Evolutionary conservation across 2,797 vertebrate species (phyloP).

Genomic region (Acomys russatus): DNA sequence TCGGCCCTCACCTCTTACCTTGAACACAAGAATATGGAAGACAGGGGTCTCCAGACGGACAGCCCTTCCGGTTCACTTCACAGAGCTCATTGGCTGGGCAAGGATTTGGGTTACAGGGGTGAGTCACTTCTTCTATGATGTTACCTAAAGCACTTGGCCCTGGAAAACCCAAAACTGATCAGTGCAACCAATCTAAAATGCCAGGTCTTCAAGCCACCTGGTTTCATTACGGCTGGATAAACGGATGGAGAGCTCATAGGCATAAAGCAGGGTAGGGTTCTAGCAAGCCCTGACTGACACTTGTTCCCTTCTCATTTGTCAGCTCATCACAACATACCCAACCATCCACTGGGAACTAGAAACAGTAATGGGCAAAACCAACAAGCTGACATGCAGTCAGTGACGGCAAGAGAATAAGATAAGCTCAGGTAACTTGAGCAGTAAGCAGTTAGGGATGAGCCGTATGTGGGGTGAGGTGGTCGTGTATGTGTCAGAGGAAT

Average conservation of each 20-base stretch:
- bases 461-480: background rate
- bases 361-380: conserved; percentile 25
- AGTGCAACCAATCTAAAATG: conserved; percentile 49
- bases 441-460: background rate
- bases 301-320: conserved; percentile 31
- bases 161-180: conserved; percentile 83
- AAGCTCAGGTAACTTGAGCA: conserved; percentile 26
- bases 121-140: conserved; percentile 95
- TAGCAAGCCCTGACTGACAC: background rate
- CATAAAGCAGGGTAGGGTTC: background rate
- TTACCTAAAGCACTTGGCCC: conserved; percentile 94
- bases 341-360: conserved; percentile 15
- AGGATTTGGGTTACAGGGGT: conserved; percentile 98
- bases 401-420: conserved; percentile 13
- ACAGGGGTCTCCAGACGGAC: conserved; percentile 93
- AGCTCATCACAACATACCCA: conserved; percentile 46
- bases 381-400: conserved; percentile 23
- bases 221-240: conserved; percentile 52
- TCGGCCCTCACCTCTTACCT: conserved; percentile 88
- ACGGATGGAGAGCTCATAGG: background rate
- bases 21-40: conserved; percentile 95
- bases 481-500: conserved; percentile 8
- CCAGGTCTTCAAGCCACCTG: background rate
- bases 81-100: conserved; percentile 96
- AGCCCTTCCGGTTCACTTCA: conserved; percentile 97